A percentile compares a stretch with the other conserved stretches of the same genome.
phyloP scores from a whole-genome alignment of 2,888 invertebrate species.

The Leucophenga maculata region DNA sequence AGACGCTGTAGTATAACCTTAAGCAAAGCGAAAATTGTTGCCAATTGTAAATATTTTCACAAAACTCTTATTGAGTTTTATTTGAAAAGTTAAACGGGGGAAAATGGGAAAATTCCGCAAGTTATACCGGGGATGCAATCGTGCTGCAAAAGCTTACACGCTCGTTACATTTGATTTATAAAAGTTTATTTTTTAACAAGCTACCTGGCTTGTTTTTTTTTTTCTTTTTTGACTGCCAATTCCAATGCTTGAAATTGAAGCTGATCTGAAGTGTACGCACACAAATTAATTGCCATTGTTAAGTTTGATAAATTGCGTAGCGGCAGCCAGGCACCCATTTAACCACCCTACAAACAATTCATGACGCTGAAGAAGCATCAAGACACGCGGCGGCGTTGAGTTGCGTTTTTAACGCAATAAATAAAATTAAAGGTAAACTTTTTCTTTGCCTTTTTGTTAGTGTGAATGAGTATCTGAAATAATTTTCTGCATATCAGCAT shows the following conservation, averaged over 20 bases:
- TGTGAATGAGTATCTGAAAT: slow-evolving; percentile 26
- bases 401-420: slow-evolving; percentile 42
- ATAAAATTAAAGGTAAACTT: slow-evolving; percentile 44
- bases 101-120: not conserved
- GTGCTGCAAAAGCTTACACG: slow-evolving; percentile 48
- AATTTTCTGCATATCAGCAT: slow-evolving; percentile 50
- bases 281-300: slow-evolving; percentile 64
- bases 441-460: not conserved
- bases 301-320: slow-evolving; percentile 61
- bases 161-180: slow-evolving; percentile 65
- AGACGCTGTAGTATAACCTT: slow-evolving; percentile 48
- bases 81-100: slow-evolving; percentile 53
- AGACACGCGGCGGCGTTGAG: not conserved
- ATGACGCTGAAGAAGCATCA: not conserved
- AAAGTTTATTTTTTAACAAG: slow-evolving; percentile 56
- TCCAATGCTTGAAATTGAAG: not conserved
- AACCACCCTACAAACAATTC: not conserved
- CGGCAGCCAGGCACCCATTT: not conserved
- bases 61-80: slow-evolving; percentile 53
- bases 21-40: slow-evolving; percentile 41
- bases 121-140: too few relatives aligned
- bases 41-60: slow-evolving; percentile 61
- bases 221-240: not conserved
- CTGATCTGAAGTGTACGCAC: slow-evolving; percentile 32
- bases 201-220: slow-evolving; percentile 27